Percentiles rank a stretch among this genome's conserved stretches.
phyloP scores from a whole-genome alignment of 2,888 invertebrate genomes.

The Lamellibrachia satsuma region DNA sequence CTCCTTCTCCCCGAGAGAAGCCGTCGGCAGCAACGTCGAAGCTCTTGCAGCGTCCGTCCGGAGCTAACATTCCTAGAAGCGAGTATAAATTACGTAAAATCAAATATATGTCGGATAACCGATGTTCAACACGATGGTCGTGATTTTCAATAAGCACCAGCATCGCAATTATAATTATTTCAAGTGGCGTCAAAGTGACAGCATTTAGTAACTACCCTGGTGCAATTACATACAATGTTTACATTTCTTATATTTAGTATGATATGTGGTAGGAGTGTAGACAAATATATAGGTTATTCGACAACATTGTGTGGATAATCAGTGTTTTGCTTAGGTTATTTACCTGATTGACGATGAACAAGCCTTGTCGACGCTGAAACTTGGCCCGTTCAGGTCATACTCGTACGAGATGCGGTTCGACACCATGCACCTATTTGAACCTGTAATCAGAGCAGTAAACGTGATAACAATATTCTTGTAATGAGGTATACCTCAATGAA shows the following conservation, averaged over 20 bases:
- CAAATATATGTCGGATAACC: background rate
- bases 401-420: background rate
- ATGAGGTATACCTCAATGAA: too few relatives aligned
- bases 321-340: background rate
- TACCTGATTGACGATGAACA: constrained; percentile 3
- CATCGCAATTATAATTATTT: too few relatives aligned
- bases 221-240: too few relatives aligned
- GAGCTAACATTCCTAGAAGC: constrained; percentile 52
- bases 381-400: background rate
- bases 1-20: constrained; percentile 62
- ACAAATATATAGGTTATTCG: too few relatives aligned
- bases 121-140: too few relatives aligned
- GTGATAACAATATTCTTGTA: too few relatives aligned
- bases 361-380: background rate
- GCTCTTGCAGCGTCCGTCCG: constrained; percentile 57
- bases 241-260: too few relatives aligned
- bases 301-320: background rate
- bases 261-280: too few relatives aligned
- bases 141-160: too few relatives aligned
- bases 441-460: background rate
- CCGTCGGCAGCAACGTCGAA: constrained; percentile 62
- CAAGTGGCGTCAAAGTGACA: too few relatives aligned
- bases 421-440: background rate
- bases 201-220: too few relatives aligned
- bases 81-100: background rate